Percentiles rank a stretch among this genome's conserved stretches.
These are phyloP conservation scores for Eristalis pertinax DNA, from an alignment of 2,888 invertebrate genomes.

Conservation along the genomic window DNA sequence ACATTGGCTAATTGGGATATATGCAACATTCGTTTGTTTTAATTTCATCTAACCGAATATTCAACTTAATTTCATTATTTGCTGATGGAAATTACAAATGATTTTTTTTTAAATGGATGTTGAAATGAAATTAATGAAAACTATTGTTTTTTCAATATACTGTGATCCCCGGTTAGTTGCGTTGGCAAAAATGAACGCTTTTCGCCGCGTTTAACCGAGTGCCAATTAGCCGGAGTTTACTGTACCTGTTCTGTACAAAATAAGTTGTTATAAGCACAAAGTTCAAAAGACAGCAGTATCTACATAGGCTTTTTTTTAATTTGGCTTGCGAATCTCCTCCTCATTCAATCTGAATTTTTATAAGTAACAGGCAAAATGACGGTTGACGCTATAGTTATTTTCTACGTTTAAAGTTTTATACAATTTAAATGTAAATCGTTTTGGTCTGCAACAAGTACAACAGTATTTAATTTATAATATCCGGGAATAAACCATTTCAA, in stretches of 20 bases:
- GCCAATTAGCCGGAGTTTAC: too few relatives aligned
- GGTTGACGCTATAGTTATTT: neutral
- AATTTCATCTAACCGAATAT: too few relatives aligned
- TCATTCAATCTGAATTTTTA: neutral
- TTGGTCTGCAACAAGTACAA: conserved; percentile 38
- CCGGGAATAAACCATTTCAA: neutral
- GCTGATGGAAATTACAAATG: too few relatives aligned
- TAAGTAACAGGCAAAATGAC: neutral
- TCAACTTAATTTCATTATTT: too few relatives aligned
- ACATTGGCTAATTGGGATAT: too few relatives aligned
- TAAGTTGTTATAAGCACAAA: neutral
- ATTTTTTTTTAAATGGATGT: too few relatives aligned
- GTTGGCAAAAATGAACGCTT: too few relatives aligned
- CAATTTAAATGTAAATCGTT: conserved; percentile 17
- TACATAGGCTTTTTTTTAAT: neutral
- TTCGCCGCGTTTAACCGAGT: too few relatives aligned
- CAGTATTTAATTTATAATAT: conserved; percentile 27
- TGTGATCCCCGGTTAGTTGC: too few relatives aligned
- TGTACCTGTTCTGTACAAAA: too few relatives aligned
- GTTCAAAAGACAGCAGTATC: neutral
- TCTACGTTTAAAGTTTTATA: neutral
- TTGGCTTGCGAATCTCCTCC: neutral
- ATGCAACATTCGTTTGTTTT: too few relatives aligned
- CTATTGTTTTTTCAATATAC: neutral
- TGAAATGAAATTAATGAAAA: too few relatives aligned